Percentiles rank a stretch among this genome's conserved stretches.
phyloP scores from a whole-genome alignment of 2,797 vertebrate genomes.

The Austrolebias charrua region DNA sequence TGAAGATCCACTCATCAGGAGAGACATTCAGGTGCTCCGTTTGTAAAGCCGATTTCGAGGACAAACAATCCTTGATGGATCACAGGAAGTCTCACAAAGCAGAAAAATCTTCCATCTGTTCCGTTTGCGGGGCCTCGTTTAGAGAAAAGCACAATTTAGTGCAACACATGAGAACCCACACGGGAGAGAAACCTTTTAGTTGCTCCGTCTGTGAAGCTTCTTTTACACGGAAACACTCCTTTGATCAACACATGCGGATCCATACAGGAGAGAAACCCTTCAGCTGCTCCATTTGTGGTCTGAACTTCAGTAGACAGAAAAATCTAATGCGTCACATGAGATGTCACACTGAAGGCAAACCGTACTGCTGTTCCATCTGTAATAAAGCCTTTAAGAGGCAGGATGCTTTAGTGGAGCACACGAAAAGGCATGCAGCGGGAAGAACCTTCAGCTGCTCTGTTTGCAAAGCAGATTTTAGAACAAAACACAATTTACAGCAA shows the following conservation, averaged over 20 bases:
- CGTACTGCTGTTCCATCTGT: slow-evolving; percentile 11
- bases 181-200: slow-evolving; percentile 17
- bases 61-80: background rate
- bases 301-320: slow-evolving; percentile 5
- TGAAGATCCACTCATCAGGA: slow-evolving; percentile 16
- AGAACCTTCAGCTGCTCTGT: slow-evolving; percentile 13
- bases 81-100: slow-evolving; percentile 16
- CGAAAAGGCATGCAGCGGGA: background rate
- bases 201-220: background rate
- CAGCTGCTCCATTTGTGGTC: background rate
- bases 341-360: slow-evolving; percentile 10
- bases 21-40: slow-evolving; percentile 3
- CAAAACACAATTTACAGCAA: background rate
- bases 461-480: background rate
- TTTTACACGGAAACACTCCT: slow-evolving; percentile 21
- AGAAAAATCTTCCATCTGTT: slow-evolving; percentile 6
- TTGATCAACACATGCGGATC: slow-evolving; percentile 17
- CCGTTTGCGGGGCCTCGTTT: background rate
- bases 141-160: slow-evolving; percentile 8
- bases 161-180: slow-evolving; percentile 15
- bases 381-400: slow-evolving; percentile 11
- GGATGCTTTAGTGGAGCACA: slow-evolving; percentile 23
- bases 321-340: slow-evolving; percentile 5
- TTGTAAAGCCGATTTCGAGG: slow-evolving; percentile 5
- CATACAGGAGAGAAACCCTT: slow-evolving; percentile 26